Percentiles rank a stretch among this genome's conserved stretches.
Conservation (phyloP, 2,113 vertebrate genomes). For the Pipra filicauda region DNA sequence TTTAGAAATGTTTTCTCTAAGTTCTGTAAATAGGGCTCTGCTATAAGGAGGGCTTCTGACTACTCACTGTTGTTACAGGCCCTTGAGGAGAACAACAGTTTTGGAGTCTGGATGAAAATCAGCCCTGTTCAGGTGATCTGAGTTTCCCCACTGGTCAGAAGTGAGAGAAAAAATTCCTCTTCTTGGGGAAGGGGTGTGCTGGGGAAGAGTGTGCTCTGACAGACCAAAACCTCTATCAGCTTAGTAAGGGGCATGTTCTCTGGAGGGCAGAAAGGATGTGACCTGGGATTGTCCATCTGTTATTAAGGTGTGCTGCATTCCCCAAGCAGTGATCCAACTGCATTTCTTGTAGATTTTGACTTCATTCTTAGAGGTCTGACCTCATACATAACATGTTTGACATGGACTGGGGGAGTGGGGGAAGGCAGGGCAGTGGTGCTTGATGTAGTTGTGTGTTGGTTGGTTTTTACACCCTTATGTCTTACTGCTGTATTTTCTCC, state of each 20-base stretch:
- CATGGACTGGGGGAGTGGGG: not conserved
- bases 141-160: not conserved
- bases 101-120: not conserved
- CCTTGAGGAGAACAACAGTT: not conserved
- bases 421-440: not conserved
- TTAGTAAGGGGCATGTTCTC: not conserved
- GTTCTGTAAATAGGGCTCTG: not conserved
- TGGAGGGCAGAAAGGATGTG: not conserved
- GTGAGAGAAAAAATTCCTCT: not conserved
- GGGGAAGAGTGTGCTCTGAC: not conserved
- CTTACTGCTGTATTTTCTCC: not conserved
- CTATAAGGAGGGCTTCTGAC: not conserved
- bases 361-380: no score
- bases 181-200: not conserved
- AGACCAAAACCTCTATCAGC: not conserved
- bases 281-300: not conserved
- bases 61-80: not conserved
- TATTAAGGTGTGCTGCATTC: not conserved
- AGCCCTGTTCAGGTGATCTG: not conserved
- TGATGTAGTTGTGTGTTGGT: not conserved
- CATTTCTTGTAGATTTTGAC: not conserved
- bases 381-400: fast-evolving
- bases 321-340: fast-evolving
- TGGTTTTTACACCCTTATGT: not conserved
- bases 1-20: not conserved